Base-by-base conservation (phyloP, 2,113 vertebrate species). In the Pygoscelis antarcticus region DNA sequence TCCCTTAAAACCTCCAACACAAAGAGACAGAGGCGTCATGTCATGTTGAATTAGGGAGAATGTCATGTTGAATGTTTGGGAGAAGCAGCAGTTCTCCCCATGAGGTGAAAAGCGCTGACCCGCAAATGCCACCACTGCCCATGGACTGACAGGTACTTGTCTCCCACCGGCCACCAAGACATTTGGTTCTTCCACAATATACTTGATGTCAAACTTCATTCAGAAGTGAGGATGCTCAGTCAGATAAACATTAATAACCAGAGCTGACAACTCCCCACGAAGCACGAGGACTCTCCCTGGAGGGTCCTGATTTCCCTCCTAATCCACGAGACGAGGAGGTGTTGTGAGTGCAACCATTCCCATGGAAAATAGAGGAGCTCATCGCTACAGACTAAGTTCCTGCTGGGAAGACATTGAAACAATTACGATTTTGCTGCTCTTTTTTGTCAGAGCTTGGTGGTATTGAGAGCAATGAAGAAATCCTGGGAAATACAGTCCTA, bases 91-190 rank as follows among this genome's bases (percentile, higher is more conserved):
- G 13, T 62, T 80, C 64, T 49, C 16, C n/a, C 44, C 13, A 10
- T 0, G 1, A 64, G 3, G 14, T 25, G 26, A 40, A 68, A 62
- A 60, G 6, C 3, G 0, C 14, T 80, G 64, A 52, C 30, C 54
- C 1, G 0, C 10, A 55, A 57, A 57, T 38, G 36, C 9, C 44
- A 49, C 26, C 2, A 0, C 12, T 61, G 36, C 64, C 38, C 14
- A 29, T 1, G 0, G 42, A 49, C 38, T 76, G 58, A 18, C 13
- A 52, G n/a, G 38, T 32, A 4, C 21, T 58, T 26, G 11, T 38
- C 23, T 82, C 38, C 36, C 23, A 36, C 22, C 1, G 6, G 42
- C 54, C 29, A 29, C 18, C 2, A 0, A 40, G 66, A 38, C 23
- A 7, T 19, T 42, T 1, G 3, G 7, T 60, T 60, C 62, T 65